These are phyloP conservation scores for Drosophila nikananu DNA, from an alignment of 1,140 invertebrate species.

Conservation along the genomic window DNA sequence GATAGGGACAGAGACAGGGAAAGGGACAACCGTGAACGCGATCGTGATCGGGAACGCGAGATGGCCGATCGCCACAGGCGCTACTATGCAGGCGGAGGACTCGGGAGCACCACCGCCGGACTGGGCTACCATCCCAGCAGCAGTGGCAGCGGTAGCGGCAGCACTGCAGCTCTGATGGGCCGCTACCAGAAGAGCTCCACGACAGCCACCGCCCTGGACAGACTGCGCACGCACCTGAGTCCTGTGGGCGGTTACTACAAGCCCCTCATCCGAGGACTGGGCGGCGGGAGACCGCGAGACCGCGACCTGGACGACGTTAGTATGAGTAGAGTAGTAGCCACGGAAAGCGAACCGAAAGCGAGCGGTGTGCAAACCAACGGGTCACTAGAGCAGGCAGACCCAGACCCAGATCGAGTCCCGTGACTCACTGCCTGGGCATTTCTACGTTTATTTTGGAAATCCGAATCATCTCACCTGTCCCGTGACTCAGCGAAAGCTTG, in stretches of 20 bases:
- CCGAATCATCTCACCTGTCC: constrained; percentile 61
- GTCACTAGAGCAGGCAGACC: constrained; percentile 19
- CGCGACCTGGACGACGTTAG: constrained; percentile 80
- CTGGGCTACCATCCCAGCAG: constrained; percentile 47
- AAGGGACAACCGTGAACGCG: constrained; percentile 28
- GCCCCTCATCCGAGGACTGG: constrained; percentile 75
- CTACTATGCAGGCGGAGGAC: constrained; percentile 74
- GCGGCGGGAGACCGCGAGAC: constrained; percentile 47
- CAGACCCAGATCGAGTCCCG: constrained; percentile 32
- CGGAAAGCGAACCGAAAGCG: constrained; percentile 6
- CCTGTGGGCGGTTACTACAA: constrained; percentile 83
- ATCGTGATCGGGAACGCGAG: constrained; percentile 51
- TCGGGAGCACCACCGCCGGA: constrained; percentile 43
- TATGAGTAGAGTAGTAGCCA: constrained; percentile 31
- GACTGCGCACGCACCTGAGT: constrained; percentile 81
- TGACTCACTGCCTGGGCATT: constrained; percentile 41
- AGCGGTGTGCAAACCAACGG: constrained; percentile 53
- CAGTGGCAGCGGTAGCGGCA: constrained; percentile 39
- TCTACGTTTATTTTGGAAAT: constrained; percentile 29
- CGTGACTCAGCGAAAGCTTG: constrained; percentile 46
- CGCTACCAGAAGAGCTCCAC: constrained; percentile 83
- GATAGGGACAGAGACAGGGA: constrained; percentile 36
- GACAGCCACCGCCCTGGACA: constrained; percentile 78
- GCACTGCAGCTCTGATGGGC: constrained; percentile 50
- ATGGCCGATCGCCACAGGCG: constrained; percentile 83